A percentile compares a stretch with the other conserved stretches of the same genome.
Conservation (phyloP, 1,140 invertebrate genomes). For the Mercenaria mercenaria region DNA sequence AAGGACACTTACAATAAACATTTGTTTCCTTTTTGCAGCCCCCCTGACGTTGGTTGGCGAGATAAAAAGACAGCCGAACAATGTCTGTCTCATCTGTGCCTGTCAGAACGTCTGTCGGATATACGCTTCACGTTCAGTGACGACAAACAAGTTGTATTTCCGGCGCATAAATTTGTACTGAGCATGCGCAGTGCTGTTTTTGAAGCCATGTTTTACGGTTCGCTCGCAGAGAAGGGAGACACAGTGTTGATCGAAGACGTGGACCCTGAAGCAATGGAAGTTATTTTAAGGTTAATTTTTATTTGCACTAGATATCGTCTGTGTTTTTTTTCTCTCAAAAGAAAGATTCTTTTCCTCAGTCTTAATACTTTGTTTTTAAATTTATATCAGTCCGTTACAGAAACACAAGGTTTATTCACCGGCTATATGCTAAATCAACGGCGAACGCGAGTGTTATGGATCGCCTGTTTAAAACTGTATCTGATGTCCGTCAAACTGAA, state of each 20-base stretch:
- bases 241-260: neutral
- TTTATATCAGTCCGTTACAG: no score
- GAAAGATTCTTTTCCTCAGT: neutral
- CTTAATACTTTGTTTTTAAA: neutral
- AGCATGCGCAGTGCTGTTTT: slow-evolving; percentile 47
- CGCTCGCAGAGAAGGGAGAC: neutral
- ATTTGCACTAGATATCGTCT: no score
- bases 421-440: no score
- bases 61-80: neutral
- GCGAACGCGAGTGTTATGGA: no score
- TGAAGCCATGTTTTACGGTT: slow-evolving; percentile 50
- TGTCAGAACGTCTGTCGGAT: neutral
- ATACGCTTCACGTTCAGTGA: neutral
- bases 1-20: no score
- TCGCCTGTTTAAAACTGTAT: no score
- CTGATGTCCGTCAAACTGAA: no score
- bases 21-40: neutral
- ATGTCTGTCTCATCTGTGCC: neutral
- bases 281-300: slow-evolving; percentile 22
- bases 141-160: neutral
- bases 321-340: neutral
- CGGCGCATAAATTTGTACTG: slow-evolving; percentile 31
- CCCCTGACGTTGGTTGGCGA: neutral
- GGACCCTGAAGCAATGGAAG: neutral
- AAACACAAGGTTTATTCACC: no score